These are phyloP conservation scores for Caprella mutica DNA, from an alignment of 2,888 invertebrate genomes.

Conservation along the genomic window DNA sequence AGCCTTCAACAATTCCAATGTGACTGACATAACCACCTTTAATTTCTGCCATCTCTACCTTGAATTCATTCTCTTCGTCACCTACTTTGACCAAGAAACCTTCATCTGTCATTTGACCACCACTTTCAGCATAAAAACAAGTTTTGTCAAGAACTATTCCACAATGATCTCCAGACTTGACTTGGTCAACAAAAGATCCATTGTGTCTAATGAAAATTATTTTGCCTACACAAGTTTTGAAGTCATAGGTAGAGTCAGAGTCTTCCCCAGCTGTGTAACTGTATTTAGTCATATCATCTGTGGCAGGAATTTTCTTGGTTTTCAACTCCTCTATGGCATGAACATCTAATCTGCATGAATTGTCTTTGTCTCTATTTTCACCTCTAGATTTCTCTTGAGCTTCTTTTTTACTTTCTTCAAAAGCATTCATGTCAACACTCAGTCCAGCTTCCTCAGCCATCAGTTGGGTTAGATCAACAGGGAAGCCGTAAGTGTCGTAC, in stretches of 20 bases:
- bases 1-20: slow-evolving; percentile 74
- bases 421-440: slow-evolving; percentile 72
- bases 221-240: slow-evolving; percentile 45
- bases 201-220: slow-evolving; percentile 68
- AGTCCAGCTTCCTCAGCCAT: slow-evolving; percentile 96
- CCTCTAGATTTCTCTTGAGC: slow-evolving; percentile 51
- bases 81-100: slow-evolving; percentile 66
- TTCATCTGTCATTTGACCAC: slow-evolving; percentile 94
- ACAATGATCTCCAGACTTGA: slow-evolving; percentile 73
- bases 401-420: slow-evolving; percentile 80
- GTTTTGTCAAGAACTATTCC: slow-evolving; percentile 84
- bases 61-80: slow-evolving; percentile 62
- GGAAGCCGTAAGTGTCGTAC: slow-evolving; percentile 98
- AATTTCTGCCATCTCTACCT: slow-evolving; percentile 84
- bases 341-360: slow-evolving; percentile 79
- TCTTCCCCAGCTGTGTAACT: slow-evolving; percentile 51
- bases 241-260: slow-evolving; percentile 14
- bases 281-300: slow-evolving; percentile 88
- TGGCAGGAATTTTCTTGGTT: slow-evolving; percentile 58
- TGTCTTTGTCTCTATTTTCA: slow-evolving; percentile 45
- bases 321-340: slow-evolving; percentile 88
- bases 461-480: slow-evolving; percentile 88
- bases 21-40: slow-evolving; percentile 93
- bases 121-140: slow-evolving; percentile 96
- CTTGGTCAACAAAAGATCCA: slow-evolving; percentile 72